These are phyloP conservation scores for Eidolon helvum DNA, from an alignment of 2,113 vertebrate species.

Conservation along the genomic window DNA sequence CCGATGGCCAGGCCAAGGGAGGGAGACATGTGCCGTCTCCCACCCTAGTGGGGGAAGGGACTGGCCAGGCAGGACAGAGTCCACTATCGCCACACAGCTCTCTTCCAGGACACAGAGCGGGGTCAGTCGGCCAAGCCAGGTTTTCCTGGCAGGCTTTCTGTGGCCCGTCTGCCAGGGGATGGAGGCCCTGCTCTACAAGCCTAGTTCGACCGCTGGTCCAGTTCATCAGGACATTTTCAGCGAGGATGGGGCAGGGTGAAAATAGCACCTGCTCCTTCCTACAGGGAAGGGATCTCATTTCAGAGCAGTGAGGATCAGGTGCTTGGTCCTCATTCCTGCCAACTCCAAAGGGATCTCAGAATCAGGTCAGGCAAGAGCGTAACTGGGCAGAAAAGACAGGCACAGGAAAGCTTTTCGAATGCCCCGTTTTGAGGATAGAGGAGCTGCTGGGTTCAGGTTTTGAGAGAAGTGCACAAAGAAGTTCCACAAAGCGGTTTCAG, in stretches of 20 bases:
- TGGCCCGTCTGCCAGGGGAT: neutral
- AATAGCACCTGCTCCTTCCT: constrained; percentile 65
- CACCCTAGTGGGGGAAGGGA: neutral
- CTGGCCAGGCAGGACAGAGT: neutral
- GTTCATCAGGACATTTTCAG: neutral
- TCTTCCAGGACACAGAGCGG: neutral
- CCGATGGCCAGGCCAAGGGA: neutral
- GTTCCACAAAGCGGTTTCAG: neutral
- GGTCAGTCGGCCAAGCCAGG: neutral
- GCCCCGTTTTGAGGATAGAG: neutral
- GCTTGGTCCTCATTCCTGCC: constrained; percentile 47
- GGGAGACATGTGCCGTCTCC: neutral
- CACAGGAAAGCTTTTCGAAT: neutral
- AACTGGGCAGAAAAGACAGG: neutral
- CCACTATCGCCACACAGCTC: neutral
- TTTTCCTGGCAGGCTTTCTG: neutral
- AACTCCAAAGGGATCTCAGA: constrained; percentile 64
- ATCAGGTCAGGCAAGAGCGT: constrained; percentile 51
- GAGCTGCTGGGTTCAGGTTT: neutral
- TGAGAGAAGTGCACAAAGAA: neutral
- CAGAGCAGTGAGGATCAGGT: constrained; percentile 57
- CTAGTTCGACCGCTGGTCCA: constrained; percentile 37
- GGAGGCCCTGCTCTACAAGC: constrained; percentile 35
- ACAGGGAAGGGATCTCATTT: constrained; percentile 70
- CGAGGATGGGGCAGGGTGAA: constrained; percentile 52